These are phyloP conservation scores for Clavelina lepadiformis DNA, from an alignment of 23 tunicate species.

Conservation along the genomic window DNA sequence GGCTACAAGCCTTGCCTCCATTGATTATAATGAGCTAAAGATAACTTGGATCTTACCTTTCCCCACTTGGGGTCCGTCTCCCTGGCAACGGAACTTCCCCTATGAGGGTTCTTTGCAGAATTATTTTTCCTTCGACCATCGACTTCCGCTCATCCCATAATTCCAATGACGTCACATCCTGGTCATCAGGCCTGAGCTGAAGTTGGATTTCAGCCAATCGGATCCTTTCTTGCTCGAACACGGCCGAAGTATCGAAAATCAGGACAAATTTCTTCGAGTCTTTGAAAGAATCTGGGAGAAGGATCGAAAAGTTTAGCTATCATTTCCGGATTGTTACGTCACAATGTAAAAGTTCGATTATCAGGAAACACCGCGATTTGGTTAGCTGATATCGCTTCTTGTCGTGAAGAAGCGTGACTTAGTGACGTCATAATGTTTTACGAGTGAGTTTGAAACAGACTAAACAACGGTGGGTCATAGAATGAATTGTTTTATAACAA, in stretches of 20 bases:
- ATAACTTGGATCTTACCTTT: not conserved
- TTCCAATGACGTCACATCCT: slow-evolving; percentile 22
- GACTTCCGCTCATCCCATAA: slow-evolving; percentile 21
- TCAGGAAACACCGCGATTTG: no score
- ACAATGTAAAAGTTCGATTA: no score
- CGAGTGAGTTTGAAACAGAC: no score
- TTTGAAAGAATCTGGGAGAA: slow-evolving; percentile 31
- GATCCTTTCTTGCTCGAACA: slow-evolving; percentile 36
- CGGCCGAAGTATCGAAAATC: slow-evolving; percentile 42
- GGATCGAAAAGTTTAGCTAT: no score
- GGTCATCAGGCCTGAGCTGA: not conserved
- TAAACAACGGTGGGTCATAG: slow-evolving; percentile 8
- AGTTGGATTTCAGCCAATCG: slow-evolving; percentile 39
- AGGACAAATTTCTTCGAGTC: slow-evolving; percentile 17
- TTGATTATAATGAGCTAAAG: not conserved
- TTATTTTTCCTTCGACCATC: slow-evolving; percentile 24
- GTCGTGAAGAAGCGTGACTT: no score
- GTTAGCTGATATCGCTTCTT: no score
- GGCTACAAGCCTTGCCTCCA: not conserved
- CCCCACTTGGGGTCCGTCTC: not conserved
- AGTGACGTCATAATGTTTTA: no score
- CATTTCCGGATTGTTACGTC: no score
- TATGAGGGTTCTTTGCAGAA: no score
- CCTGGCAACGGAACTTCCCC: slow-evolving; percentile 2
- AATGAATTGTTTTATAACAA: slow-evolving; percentile 14